Evolutionary conservation across 1,140 invertebrate genomes (phyloP).

Genomic region (Melipona quadrifasciata): DNA sequence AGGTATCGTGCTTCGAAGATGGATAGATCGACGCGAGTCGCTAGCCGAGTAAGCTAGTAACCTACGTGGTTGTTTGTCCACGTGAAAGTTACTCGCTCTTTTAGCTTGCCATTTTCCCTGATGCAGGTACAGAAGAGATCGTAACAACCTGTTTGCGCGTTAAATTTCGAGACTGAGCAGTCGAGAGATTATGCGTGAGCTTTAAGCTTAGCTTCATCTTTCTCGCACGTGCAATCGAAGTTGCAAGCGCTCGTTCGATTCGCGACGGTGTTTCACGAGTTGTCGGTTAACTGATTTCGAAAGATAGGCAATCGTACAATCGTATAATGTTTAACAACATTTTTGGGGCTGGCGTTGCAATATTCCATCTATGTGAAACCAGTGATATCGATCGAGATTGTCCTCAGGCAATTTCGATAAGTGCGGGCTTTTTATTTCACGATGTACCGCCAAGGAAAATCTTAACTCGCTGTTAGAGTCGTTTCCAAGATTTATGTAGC

Average conservation of each 20-base stretch:
- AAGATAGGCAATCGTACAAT: neutral
- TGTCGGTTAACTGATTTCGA: neutral
- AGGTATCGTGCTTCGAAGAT: neutral
- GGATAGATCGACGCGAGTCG: neutral
- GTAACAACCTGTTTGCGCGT: neutral
- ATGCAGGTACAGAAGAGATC: neutral
- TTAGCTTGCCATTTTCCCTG: constrained; percentile 5
- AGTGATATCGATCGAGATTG: neutral
- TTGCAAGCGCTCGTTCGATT: neutral
- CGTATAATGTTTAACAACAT: neutral
- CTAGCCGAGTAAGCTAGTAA: neutral
- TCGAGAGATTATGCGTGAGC: neutral
- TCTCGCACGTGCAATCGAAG: too few species aligned
- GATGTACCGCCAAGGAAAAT: neutral
- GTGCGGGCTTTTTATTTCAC: constrained; percentile 3
- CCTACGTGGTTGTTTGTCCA: constrained; percentile 3
- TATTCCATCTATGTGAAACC: neutral
- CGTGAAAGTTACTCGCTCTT: constrained; percentile 16
- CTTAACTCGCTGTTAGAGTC: neutral
- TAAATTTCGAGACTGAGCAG: neutral
- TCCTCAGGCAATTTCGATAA: constrained; percentile 35
- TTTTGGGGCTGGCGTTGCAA: neutral
- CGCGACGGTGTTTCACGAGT: neutral
- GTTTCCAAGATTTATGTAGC: constrained; percentile 34
- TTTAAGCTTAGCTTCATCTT: neutral